Conservation (phyloP, 2,113 vertebrate species). For the Orientallactaga bullata region DNA sequence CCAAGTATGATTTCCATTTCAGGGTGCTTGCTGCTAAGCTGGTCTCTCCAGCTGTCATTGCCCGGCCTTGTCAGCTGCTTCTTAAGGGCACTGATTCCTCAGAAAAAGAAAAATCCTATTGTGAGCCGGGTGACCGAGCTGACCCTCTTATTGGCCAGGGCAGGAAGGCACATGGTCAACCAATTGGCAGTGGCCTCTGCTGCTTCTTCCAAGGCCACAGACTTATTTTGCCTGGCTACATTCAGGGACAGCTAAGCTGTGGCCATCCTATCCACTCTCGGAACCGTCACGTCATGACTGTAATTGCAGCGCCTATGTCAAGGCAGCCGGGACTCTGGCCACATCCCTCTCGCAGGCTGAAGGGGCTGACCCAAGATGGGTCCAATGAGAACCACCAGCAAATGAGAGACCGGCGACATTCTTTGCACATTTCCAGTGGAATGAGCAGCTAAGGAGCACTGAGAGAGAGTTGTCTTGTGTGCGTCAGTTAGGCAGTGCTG, state of each 20-base stretch:
- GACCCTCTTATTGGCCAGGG: background rate
- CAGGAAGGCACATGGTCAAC: background rate
- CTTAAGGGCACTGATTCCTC: conserved; percentile 38
- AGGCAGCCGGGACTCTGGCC: background rate
- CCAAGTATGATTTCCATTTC: conserved; percentile 30
- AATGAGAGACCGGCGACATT: background rate
- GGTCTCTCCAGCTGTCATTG: conserved; percentile 32
- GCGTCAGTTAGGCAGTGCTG: background rate
- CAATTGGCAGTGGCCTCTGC: background rate
- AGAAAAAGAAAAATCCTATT: conserved; percentile 27
- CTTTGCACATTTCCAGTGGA: background rate
- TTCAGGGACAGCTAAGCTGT: background rate
- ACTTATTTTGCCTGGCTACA: accelerated
- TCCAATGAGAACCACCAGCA: background rate
- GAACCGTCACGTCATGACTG: accelerated
- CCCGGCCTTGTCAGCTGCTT: conserved; percentile 11
- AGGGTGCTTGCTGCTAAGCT: background rate
- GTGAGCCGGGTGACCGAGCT: background rate
- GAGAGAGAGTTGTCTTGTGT: background rate
- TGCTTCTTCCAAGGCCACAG: background rate
- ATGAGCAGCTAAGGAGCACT: no score
- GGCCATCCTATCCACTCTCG: accelerated
- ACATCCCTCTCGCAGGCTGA: background rate
- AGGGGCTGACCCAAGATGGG: background rate
- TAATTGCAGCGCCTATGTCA: background rate